Evolutionary conservation across 2,888 invertebrate genomes (phyloP).

Genomic region (Endotricha flammealis): DNA sequence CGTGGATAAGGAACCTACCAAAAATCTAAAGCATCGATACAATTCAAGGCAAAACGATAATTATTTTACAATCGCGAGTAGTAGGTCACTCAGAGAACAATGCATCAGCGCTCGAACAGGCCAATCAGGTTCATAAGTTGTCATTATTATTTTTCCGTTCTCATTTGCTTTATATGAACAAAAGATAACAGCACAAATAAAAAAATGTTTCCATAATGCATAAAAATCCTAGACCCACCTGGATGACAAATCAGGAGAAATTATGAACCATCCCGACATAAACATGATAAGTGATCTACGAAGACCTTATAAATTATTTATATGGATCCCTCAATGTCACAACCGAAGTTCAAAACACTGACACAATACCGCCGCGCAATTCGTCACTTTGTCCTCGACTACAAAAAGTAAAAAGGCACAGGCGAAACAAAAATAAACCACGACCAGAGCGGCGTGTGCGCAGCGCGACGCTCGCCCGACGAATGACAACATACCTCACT

Average conservation of each 20-base stretch:
- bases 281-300: conserved; percentile 49
- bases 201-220: conserved; percentile 35
- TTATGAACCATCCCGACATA: conserved; percentile 71
- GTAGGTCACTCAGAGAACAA: conserved; percentile 65
- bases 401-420: conserved; percentile 63
- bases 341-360: conserved; percentile 66
- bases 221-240: conserved; percentile 60
- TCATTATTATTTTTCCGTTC: conserved; percentile 47
- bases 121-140: conserved; percentile 62
- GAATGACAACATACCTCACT: conserved; percentile 73
- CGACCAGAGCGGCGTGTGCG: conserved; percentile 57
- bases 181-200: conserved; percentile 29
- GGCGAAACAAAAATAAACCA: conserved; percentile 62
- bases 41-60: conserved; percentile 45
- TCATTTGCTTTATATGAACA: conserved; percentile 40
- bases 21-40: conserved; percentile 27
- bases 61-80: conserved; percentile 53
- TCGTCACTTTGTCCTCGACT: conserved; percentile 70
- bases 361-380: conserved; percentile 62
- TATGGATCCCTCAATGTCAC: conserved; percentile 54
- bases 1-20: too few relatives aligned
- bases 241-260: conserved; percentile 64
- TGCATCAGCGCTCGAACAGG: conserved; percentile 57
- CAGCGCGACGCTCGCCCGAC: conserved; percentile 63
- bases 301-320: conserved; percentile 39